Percentiles rank a stretch among this genome's conserved stretches.
Conservation (phyloP, 35 echinoderm and acorn worm genomes). For the Heliocidaris erythrogramma region DNA sequence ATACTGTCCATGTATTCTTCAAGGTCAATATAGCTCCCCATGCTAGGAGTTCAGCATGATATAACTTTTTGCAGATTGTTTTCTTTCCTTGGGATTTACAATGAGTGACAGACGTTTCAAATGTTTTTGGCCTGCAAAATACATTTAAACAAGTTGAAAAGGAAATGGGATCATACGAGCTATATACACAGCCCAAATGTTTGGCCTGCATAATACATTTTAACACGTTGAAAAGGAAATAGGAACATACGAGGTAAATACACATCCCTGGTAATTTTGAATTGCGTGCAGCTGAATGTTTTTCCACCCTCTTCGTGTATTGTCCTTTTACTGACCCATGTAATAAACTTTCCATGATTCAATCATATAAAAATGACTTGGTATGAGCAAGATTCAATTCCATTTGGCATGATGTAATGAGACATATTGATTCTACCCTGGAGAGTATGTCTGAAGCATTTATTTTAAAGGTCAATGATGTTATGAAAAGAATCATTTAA, state of each 20-base stretch:
- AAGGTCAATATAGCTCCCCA: too few species aligned
- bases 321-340: not conserved
- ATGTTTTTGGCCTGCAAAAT: too few species aligned
- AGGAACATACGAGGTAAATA: not conserved
- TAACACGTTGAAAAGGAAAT: too few species aligned
- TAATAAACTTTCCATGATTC: not conserved
- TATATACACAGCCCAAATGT: not conserved
- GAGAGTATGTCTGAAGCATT: not conserved
- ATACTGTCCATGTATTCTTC: too few species aligned
- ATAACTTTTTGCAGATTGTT: too few species aligned
- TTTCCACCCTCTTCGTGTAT: not conserved
- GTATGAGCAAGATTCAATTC: not conserved
- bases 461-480: not conserved
- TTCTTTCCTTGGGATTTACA: too few species aligned
- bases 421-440: not conserved
- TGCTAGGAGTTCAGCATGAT: too few species aligned
- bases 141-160: too few species aligned
- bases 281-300: not conserved
- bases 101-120: too few species aligned
- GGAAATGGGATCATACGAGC: not conserved
- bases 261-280: not conserved
- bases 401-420: not conserved
- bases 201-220: too few species aligned
- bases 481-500: not conserved
- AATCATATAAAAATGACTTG: not conserved